Base-by-base conservation (phyloP, 1,140 invertebrate genomes). In the Helicoverpa armigera region DNA sequence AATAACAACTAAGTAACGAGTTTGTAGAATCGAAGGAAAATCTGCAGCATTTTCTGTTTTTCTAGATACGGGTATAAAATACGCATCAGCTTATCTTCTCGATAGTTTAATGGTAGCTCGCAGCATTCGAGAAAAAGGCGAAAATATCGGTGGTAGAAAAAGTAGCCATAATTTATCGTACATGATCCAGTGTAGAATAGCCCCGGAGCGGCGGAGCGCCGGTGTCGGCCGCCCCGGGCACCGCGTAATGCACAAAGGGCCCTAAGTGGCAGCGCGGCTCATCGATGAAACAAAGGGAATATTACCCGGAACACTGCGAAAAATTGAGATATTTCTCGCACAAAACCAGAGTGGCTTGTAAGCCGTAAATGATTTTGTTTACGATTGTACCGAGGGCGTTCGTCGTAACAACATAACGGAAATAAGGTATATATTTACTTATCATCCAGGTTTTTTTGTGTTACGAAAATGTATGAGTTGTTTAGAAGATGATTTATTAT, bases 171-270 rank as follows among this genome's bases (percentile, higher is more conserved):
- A 69, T 50, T 79, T 54, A 70, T 50, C 9, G 76, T 70, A 79
- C 31, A 67, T 65, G 14, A 63, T 76, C n/a, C 12, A 29, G 65
- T 10, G 4, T 61, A 23, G 35, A 43, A 43, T 43, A 43, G 35
- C 23, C 58, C 58, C 29, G 16, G 1, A 31, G 48, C 29, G 75
- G 11, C 48, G 56, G 60, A 31, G 53, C 76, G 2, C 50, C 76
- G 16, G 63, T 69, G 76, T 79, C 63, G 76, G 31, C 13, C 53
- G 63, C 76, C 76, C 60, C 76, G 43, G 76, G 58, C 72, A 12
- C 60, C 58, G 53, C 72, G 82, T 89, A 90, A 89, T 90, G 89
- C 90, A 89, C 87, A 90, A 89, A 90, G 90, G 88, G 89, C 83
- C 85, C 72, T 85, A 90, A 87, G 85, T 87, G 81, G 23, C 80